Evolutionary conservation across 2,888 invertebrate species (phyloP).

Genomic region (Trachelus tabidus): DNA sequence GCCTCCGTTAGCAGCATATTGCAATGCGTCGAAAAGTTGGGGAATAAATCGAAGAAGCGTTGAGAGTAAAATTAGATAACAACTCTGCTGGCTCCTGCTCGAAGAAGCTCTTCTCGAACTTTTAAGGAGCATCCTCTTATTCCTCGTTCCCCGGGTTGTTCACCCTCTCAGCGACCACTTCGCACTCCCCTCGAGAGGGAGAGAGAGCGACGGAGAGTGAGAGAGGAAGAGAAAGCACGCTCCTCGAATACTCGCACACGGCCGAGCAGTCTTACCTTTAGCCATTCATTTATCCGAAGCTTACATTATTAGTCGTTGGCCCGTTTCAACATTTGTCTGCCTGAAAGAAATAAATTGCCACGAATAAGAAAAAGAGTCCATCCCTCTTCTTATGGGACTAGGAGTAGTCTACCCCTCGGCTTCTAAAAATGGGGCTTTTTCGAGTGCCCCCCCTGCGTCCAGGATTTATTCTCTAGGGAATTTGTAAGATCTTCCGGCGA

Average conservation of each 20-base stretch:
- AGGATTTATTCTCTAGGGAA: conserved; percentile 37
- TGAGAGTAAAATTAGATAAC: conserved; percentile 67
- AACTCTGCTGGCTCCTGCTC: conserved; percentile 54
- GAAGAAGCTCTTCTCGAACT: conserved; percentile 51
- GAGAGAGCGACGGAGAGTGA: background rate
- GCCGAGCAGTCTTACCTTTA: conserved; percentile 22
- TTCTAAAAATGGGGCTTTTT: conserved; percentile 24
- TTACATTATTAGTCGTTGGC: conserved; percentile 56
- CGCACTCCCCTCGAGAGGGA: conserved; percentile 8
- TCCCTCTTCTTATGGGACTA: conserved; percentile 27
- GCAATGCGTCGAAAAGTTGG: conserved; percentile 66
- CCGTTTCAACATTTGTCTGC: conserved; percentile 50
- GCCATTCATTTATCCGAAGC: conserved; percentile 50
- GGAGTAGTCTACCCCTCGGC: conserved; percentile 8
- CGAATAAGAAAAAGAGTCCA: conserved; percentile 25
- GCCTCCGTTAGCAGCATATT: conserved; percentile 63
- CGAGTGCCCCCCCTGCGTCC: conserved; percentile 15
- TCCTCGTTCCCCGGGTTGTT: conserved; percentile 18
- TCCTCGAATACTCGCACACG: conserved; percentile 25
- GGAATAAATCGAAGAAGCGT: conserved; percentile 67
- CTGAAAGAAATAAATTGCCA: conserved; percentile 48
- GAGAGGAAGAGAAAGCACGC: conserved; percentile 9
- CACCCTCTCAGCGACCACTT: conserved; percentile 11
- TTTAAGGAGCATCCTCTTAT: conserved; percentile 61
- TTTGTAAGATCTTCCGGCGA: conserved; percentile 34